phyloP scores from a whole-genome alignment of 2,113 vertebrate genomes.

The Pionites leucogaster region DNA sequence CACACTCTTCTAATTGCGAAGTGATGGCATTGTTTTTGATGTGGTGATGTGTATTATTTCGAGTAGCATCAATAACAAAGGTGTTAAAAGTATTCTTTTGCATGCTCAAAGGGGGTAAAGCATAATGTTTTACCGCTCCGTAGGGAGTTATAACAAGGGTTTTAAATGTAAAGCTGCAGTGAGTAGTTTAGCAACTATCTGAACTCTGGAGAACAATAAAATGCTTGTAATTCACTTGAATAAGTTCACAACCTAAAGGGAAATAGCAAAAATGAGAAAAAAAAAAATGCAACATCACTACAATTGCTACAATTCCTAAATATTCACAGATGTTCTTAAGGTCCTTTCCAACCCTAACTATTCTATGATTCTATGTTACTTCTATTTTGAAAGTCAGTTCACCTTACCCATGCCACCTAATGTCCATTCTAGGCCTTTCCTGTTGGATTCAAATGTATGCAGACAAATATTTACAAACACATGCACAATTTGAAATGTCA shows the following conservation, averaged over 20 bases:
- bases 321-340: background rate
- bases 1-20: background rate
- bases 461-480: background rate
- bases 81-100: conserved; percentile 23
- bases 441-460: background rate
- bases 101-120: background rate
- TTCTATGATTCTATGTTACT: background rate
- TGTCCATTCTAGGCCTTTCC: background rate
- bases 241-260: conserved; percentile 41
- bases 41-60: background rate
- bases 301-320: background rate
- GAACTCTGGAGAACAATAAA: conserved; percentile 54
- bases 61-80: background rate
- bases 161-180: conserved; percentile 19
- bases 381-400: background rate
- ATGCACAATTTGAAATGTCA: background rate
- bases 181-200: conserved; percentile 24
- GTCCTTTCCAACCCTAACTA: too few species aligned
- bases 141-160: conserved; percentile 22
- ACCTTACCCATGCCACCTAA: background rate
- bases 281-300: background rate
- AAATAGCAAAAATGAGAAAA: background rate
- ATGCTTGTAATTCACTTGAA: conserved; percentile 22
- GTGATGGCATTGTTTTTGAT: background rate
- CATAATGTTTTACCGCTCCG: conserved; percentile 5